Evolutionary conservation across 37 sponge, comb jelly and placozoan genomes (phyloP).

Genomic region (Aplysina aerophoba): DNA sequence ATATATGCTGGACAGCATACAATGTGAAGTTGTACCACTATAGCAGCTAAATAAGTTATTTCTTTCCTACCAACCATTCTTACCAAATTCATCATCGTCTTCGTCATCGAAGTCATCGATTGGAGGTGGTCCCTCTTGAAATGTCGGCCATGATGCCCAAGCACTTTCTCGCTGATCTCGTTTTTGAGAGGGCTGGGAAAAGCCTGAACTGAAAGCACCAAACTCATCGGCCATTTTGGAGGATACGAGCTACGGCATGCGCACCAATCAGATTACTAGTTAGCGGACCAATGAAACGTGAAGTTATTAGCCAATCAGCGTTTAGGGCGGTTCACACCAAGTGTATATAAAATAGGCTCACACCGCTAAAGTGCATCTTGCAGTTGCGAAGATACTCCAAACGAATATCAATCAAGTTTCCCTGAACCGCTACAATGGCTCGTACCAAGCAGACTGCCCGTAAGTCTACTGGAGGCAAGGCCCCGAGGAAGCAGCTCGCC

Average conservation of each 20-base stretch:
- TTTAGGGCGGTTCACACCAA: background rate
- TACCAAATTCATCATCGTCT: constrained; percentile 24
- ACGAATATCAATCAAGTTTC: background rate
- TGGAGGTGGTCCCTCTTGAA: constrained; percentile 16
- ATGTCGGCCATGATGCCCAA: constrained; percentile 21
- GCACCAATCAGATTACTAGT: constrained; percentile 16
- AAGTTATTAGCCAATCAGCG: constrained; percentile 20
- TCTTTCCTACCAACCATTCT: background rate
- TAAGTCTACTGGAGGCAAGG: constrained; percentile 94
- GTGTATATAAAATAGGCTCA: background rate
- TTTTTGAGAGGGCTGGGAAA: background rate
- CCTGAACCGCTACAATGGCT: constrained; percentile 60
- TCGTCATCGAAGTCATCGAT: background rate
- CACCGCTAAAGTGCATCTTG: background rate
- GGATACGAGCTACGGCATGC: background rate
- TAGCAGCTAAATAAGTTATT: no score
- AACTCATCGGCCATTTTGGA: constrained; percentile 14
- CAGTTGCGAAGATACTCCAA: background rate
- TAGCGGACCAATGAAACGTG: background rate
- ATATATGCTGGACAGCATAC: no score
- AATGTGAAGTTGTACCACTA: no score
- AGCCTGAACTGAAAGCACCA: background rate
- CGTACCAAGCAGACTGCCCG: constrained; percentile 93
- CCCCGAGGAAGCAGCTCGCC: constrained; percentile 91
- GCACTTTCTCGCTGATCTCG: background rate